Evolutionary conservation across 2,797 vertebrate species (phyloP).

Genomic region (Scyliorhinus canicula): DNA sequence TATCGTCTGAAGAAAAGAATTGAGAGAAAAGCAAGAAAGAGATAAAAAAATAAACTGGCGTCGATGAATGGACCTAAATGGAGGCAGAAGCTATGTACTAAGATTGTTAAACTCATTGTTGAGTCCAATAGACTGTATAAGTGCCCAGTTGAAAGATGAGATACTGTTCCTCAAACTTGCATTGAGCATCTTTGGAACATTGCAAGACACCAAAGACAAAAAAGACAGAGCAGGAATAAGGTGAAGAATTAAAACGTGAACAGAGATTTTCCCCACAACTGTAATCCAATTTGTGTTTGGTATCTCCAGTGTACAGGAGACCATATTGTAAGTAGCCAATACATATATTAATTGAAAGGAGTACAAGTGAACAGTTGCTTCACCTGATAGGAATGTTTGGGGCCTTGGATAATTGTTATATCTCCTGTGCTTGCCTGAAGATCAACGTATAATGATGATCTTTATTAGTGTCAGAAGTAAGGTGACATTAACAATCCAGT

Average conservation of each 20-base stretch:
- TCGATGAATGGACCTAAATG: background rate
- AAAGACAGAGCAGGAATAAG: background rate
- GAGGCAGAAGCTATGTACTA: background rate
- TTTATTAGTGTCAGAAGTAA: no score
- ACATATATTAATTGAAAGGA: background rate
- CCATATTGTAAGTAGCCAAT: background rate
- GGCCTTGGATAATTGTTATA: background rate
- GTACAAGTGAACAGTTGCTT: background rate
- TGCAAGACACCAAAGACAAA: background rate
- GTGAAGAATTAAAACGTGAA: background rate
- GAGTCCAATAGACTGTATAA: background rate
- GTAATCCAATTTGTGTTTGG: background rate
- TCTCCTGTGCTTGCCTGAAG: background rate
- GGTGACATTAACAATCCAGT: no score
- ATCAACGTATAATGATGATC: no score
- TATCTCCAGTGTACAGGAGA: background rate
- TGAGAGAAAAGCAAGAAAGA: no score
- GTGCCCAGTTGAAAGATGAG: no score
- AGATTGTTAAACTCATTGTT: background rate
- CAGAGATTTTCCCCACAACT: background rate
- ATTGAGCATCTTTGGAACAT: background rate
- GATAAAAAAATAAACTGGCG: no score
- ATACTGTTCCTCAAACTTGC: background rate
- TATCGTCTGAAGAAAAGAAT: no score
- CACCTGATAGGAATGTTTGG: background rate